Percentiles rank a stretch among this genome's conserved stretches.
These are phyloP conservation scores for Brachionus rotundiformis DNA, from an alignment of 1,140 invertebrate genomes.

Conservation along the genomic window DNA sequence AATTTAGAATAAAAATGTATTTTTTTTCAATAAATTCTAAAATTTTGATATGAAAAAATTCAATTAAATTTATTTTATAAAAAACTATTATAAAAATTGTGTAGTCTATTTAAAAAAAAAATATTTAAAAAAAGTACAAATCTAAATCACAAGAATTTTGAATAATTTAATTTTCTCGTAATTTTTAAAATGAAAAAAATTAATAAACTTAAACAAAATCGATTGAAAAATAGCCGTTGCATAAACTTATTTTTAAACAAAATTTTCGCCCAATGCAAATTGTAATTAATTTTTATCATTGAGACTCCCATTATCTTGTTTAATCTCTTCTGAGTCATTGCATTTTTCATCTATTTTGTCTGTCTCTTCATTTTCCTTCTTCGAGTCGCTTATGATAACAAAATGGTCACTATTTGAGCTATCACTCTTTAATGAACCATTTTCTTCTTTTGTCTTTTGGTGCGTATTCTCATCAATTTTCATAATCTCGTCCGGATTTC, in stretches of 20 bases:
- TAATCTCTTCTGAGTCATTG: not conserved
- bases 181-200: conserved; percentile 7
- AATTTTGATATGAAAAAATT: not conserved
- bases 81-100: not conserved
- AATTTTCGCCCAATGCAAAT: not conserved
- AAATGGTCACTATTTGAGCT: conserved; percentile 44
- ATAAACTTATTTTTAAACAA: conserved; percentile 16
- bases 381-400: conserved; percentile 7
- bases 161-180: conserved; percentile 11
- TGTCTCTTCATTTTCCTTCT: not conserved
- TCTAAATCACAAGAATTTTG: not conserved
- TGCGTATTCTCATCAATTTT: not conserved
- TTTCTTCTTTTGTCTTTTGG: not conserved
- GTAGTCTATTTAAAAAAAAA: not conserved
- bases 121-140: not conserved
- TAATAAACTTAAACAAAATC: conserved; percentile 18
- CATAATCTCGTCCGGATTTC: not conserved
- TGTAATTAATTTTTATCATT: not conserved
- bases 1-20: no score
- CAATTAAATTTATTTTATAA: not conserved
- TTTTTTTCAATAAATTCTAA: no score
- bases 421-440: conserved; percentile 16
- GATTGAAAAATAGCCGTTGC: conserved; percentile 17
- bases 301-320: not conserved
- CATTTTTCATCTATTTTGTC: not conserved